Evolutionary conservation across 2,888 invertebrate genomes (phyloP).

Genomic region (Pogonocherus hispidulus): DNA sequence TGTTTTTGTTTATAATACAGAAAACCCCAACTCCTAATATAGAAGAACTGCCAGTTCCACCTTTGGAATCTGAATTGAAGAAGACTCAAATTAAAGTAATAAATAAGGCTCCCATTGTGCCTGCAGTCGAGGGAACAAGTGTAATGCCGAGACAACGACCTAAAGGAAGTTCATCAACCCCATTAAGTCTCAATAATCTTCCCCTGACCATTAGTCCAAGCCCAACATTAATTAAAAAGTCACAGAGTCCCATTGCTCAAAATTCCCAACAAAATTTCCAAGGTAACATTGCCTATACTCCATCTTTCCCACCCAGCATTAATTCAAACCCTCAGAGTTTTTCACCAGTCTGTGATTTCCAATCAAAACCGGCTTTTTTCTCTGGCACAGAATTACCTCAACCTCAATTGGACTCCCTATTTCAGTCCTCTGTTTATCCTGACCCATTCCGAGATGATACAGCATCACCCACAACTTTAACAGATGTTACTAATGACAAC

Average conservation of each 20-base stretch:
- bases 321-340: constrained; percentile 48
- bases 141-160: constrained; percentile 88
- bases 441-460: constrained; percentile 78
- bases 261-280: constrained; percentile 37
- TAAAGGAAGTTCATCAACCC: constrained; percentile 74
- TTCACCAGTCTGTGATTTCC: constrained; percentile 55
- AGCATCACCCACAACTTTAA: constrained; percentile 49
- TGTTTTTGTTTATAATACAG: too few relatives aligned
- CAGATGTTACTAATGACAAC: constrained; percentile 47
- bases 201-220: constrained; percentile 72
- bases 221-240: constrained; percentile 68
- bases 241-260: constrained; percentile 62
- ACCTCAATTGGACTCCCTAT: constrained; percentile 73
- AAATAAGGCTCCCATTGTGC: constrained; percentile 64
- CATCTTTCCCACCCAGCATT: constrained; percentile 45
- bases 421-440: constrained; percentile 77
- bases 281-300: constrained; percentile 49
- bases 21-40: constrained; percentile 76
- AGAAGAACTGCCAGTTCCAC: constrained; percentile 77
- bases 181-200: constrained; percentile 67
- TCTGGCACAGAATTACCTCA: constrained; percentile 56
- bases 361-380: constrained; percentile 47
- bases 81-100: constrained; percentile 69
- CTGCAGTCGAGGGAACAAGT: constrained; percentile 80
- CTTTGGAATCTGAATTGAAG: constrained; percentile 79